Percentiles rank a stretch among this genome's conserved stretches.
Conservation (phyloP, 2,113 vertebrate genomes). For the Ciconia maguari region DNA sequence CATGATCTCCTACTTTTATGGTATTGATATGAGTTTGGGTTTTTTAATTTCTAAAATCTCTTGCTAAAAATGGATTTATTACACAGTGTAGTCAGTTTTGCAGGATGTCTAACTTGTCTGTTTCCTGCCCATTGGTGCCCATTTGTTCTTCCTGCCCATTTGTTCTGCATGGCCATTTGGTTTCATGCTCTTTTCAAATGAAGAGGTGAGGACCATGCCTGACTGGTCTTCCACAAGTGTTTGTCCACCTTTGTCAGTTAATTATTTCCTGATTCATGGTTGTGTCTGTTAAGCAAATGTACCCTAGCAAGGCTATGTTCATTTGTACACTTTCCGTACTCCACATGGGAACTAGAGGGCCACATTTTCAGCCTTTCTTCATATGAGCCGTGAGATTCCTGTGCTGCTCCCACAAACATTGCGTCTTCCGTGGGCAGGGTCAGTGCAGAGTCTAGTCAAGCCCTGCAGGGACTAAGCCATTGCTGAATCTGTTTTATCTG, state of each 20-base stretch:
- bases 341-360: neutral
- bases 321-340: neutral
- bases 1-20: neutral
- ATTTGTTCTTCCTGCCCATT: neutral
- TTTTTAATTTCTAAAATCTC: neutral
- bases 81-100: neutral
- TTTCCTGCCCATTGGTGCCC: neutral
- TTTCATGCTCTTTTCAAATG: neutral
- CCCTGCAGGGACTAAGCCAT: neutral
- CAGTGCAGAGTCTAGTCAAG: neutral
- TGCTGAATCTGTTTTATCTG: neutral
- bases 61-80: neutral
- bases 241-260: neutral
- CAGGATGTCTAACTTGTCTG: neutral
- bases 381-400: fast-evolving
- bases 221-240: neutral
- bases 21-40: neutral
- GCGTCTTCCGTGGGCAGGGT: neutral
- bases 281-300: neutral
- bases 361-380: neutral
- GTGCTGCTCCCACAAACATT: neutral
- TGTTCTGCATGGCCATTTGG: neutral
- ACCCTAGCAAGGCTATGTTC: neutral
- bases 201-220: neutral
- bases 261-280: neutral